phyloP scores from a whole-genome alignment of 2,113 vertebrate genomes.

The Trematocara zebra region DNA sequence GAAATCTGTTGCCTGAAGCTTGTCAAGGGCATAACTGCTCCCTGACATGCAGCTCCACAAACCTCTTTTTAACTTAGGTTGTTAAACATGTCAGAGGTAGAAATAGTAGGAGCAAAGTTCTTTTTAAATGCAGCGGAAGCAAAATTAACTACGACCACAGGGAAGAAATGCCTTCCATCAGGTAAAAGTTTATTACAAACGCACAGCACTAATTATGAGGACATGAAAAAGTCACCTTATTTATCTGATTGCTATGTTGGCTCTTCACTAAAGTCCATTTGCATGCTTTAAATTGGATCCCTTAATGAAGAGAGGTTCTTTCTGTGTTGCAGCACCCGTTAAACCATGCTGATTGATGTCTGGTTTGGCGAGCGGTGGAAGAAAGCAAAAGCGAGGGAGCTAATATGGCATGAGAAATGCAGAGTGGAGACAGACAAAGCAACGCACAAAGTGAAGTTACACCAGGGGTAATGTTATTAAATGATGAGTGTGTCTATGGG shows the following conservation, averaged over 20 bases:
- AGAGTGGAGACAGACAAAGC: background rate
- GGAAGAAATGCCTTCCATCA: background rate
- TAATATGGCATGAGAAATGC: slow-evolving; percentile 7
- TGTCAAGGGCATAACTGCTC: slow-evolving; percentile 26
- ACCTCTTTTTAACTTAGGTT: background rate
- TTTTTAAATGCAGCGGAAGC: background rate
- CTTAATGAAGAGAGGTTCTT: slow-evolving; percentile 43
- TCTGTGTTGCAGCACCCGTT: slow-evolving; percentile 10
- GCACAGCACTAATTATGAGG: slow-evolving; percentile 38
- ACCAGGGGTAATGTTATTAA: background rate
- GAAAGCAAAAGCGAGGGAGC: background rate
- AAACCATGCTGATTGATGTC: slow-evolving; percentile 40
- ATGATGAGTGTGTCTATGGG: background rate
- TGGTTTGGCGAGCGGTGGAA: slow-evolving; percentile 14
- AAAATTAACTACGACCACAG: background rate
- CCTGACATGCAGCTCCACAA: background rate
- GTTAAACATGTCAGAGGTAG: background rate
- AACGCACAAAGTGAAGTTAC: slow-evolving; percentile 15
- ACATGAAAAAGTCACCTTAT: slow-evolving; percentile 46
- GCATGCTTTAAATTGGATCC: slow-evolving; percentile 45
- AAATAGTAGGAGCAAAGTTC: background rate
- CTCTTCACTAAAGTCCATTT: slow-evolving; percentile 55
- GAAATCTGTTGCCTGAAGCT: slow-evolving; percentile 30
- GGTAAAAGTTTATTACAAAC: background rate
- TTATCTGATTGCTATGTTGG: slow-evolving; percentile 43